Evolutionary conservation across 2,888 invertebrate species (phyloP).

Genomic region (Schrankia costaestrigalis): DNA sequence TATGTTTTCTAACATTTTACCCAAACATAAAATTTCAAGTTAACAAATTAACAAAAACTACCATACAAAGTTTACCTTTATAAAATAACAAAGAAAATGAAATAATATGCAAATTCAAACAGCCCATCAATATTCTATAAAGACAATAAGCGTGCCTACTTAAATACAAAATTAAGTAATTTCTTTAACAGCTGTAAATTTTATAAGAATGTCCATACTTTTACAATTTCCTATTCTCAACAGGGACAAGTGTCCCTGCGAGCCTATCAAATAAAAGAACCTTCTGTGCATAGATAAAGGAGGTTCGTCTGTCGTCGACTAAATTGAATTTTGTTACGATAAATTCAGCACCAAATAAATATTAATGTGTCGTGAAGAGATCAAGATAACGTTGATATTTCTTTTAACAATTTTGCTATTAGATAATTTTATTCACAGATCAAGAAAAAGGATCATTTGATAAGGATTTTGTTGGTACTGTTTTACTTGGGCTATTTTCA

Average conservation of each 20-base stretch:
- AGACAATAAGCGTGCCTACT: too few species aligned
- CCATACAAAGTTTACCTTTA: too few species aligned
- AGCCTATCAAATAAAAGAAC: constrained; percentile 77
- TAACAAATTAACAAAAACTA: too few species aligned
- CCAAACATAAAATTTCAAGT: too few species aligned
- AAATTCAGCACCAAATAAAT: constrained; percentile 62
- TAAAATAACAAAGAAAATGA: too few species aligned
- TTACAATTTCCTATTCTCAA: constrained; percentile 45
- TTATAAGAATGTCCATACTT: constrained; percentile 42
- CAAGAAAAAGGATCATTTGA: not conserved
- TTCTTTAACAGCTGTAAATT: too few species aligned
- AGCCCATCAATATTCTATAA: too few species aligned
- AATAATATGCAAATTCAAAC: not conserved
- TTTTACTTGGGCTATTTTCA: too few species aligned
- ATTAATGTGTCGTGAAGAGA: constrained; percentile 50
- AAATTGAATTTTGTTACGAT: constrained; percentile 76
- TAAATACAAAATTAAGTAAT: too few species aligned
- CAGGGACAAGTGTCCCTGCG: constrained; percentile 59
- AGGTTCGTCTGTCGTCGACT: constrained; percentile 66
- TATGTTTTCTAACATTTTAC: too few species aligned
- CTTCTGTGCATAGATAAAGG: constrained; percentile 79
- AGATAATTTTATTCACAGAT: constrained; percentile 1
- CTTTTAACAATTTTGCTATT: constrained; percentile 4
- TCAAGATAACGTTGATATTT: constrained; percentile 35
- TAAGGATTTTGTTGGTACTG: too few species aligned